These are phyloP conservation scores for Nasalis larvatus DNA, from an alignment of 2,113 vertebrate species.

Conservation along the genomic window DNA sequence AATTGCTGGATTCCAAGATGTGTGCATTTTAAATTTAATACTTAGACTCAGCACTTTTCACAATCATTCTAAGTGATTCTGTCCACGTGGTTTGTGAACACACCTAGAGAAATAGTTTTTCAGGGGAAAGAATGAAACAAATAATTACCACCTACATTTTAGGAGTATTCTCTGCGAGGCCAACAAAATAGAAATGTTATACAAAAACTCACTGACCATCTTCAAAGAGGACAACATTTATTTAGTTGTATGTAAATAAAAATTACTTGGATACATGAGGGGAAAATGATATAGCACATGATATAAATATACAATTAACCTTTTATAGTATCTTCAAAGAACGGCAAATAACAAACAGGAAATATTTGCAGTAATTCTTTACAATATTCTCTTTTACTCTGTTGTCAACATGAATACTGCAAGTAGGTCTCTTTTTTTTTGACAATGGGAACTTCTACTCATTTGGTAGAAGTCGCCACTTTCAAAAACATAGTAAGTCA, in stretches of 20 bases:
- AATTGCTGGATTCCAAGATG: neutral
- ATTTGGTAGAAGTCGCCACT: constrained; percentile 26
- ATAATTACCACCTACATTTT: neutral
- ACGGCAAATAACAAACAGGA: constrained; percentile 2
- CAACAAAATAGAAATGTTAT: neutral
- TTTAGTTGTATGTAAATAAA: constrained; percentile 71
- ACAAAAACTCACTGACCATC: constrained; percentile 60
- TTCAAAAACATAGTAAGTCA: neutral
- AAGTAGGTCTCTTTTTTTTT: constrained; percentile 23
- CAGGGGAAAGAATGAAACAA: neutral
- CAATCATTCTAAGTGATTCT: neutral
- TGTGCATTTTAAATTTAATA: neutral
- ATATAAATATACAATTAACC: constrained; percentile 21
- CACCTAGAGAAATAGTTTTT: neutral
- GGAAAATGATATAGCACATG: constrained; percentile 24
- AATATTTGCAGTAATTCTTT: neutral
- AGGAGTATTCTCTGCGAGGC: neutral
- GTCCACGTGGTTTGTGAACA: neutral
- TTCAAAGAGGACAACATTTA: constrained; percentile 68
- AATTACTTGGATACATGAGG: constrained; percentile 56
- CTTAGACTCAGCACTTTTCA: neutral
- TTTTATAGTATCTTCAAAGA: neutral
- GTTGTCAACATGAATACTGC: neutral
- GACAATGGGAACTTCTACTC: neutral
- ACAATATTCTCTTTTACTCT: neutral